Conservation (phyloP, 1,140 invertebrate genomes). For the Drosophila quadrilineata region DNA sequence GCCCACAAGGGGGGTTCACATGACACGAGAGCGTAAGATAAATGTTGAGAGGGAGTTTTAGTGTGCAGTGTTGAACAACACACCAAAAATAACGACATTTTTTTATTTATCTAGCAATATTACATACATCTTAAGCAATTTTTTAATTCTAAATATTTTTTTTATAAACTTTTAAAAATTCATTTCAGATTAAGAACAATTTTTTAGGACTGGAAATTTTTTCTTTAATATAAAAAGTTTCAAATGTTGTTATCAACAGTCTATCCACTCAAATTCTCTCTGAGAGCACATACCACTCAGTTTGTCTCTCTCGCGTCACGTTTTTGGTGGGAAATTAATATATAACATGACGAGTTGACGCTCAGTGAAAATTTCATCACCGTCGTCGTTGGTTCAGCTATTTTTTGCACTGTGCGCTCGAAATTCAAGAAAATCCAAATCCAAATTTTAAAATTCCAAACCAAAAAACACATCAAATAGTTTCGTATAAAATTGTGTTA, state of each 20-base stretch:
- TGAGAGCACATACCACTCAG: too few relatives aligned
- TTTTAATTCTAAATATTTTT: too few relatives aligned
- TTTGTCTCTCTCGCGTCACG: slow-evolving; percentile 18
- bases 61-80: slow-evolving; percentile 45
- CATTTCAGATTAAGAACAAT: too few relatives aligned
- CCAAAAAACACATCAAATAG: too few relatives aligned
- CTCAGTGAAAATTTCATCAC: slow-evolving; percentile 81
- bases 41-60: slow-evolving; percentile 6
- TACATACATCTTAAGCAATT: too few relatives aligned
- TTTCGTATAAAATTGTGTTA: too few relatives aligned
- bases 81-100: slow-evolving; percentile 32
- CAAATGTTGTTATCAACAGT: too few relatives aligned
- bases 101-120: too few relatives aligned
- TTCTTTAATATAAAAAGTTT: too few relatives aligned
- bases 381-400: slow-evolving; percentile 71
- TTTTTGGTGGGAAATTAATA: slow-evolving; percentile 71
- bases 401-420: slow-evolving; percentile 45
- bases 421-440: slow-evolving; percentile 41
- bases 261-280: not conserved
- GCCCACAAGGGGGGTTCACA: slow-evolving; percentile 9
- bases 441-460: slow-evolving; percentile 18
- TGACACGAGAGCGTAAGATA: too few relatives aligned
- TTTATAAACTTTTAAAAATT: too few relatives aligned
- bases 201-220: not conserved
- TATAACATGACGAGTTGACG: slow-evolving; percentile 42